Conservation (phyloP, 2,888 invertebrate genomes). For the Acronicta psi region DNA sequence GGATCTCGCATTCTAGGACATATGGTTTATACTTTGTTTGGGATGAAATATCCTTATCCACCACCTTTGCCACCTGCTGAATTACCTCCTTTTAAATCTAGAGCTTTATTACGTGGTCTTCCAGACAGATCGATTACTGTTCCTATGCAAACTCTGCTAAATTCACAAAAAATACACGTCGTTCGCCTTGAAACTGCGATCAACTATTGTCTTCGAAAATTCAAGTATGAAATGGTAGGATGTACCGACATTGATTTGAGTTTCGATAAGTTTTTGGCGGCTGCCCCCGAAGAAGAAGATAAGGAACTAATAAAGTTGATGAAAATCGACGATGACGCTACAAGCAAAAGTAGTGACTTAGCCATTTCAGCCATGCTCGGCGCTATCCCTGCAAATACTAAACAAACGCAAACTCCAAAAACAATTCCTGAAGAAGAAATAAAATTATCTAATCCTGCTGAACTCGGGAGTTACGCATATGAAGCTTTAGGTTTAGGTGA, state of each 20-base stretch:
- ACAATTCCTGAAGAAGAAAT: conserved; percentile 89
- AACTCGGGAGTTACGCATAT: conserved; percentile 88
- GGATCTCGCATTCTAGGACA: conserved; percentile 85
- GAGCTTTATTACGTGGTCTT: conserved; percentile 81
- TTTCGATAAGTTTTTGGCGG: conserved; percentile 74
- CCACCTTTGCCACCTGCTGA: conserved; percentile 71
- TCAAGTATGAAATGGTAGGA: conserved; percentile 87
- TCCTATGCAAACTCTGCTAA: conserved; percentile 80
- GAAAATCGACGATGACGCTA: conserved; percentile 73
- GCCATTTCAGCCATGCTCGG: conserved; percentile 65
- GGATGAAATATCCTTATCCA: conserved; percentile 83
- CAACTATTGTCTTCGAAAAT: conserved; percentile 88
- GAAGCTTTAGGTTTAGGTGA: conserved; percentile 88
- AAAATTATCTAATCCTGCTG: conserved; percentile 83
- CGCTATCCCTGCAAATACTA: conserved; percentile 72
- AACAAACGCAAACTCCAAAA: conserved; percentile 90
- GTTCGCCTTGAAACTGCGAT: conserved; percentile 86
- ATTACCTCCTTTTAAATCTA: conserved; percentile 75
- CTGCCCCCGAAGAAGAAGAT: conserved; percentile 69
- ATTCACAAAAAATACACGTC: conserved; percentile 76
- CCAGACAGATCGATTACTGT: conserved; percentile 77
- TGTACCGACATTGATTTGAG: conserved; percentile 83
- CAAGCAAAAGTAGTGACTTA: conserved; percentile 68
- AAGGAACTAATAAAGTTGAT: conserved; percentile 77
- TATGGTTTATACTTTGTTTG: conserved; percentile 86